phyloP scores from a whole-genome alignment of 2,113 vertebrate species.

The Pachyramphus minor region DNA sequence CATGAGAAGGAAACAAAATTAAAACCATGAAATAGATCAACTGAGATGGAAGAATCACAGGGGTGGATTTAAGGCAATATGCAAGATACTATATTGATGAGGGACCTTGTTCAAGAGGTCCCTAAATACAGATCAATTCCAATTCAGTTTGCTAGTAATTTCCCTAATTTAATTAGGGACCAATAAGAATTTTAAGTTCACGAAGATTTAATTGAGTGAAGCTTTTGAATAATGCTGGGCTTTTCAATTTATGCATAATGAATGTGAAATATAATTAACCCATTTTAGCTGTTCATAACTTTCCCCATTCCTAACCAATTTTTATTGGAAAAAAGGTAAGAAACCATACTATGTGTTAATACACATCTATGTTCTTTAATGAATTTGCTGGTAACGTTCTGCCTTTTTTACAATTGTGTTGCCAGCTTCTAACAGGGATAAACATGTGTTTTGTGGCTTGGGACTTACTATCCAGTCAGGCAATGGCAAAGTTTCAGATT shows the following conservation, averaged over 20 bases:
- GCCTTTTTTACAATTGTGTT: not conserved
- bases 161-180: slow-evolving; percentile 43
- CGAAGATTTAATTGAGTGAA: slow-evolving; percentile 59
- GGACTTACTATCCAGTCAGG: not conserved
- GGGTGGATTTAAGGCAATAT: slow-evolving; percentile 2
- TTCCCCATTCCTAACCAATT: not conserved
- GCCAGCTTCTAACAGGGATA: not conserved
- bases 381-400: not conserved
- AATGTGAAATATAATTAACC: slow-evolving; percentile 63
- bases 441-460: not conserved
- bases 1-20: not conserved
- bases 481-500: not conserved
- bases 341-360: not conserved
- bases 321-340: not conserved
- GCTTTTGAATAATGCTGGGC: slow-evolving; percentile 41
- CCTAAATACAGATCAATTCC: slow-evolving; percentile 9
- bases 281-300: slow-evolving; percentile 42
- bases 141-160: slow-evolving; percentile 21
- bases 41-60: not conserved
- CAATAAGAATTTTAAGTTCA: slow-evolving; percentile 51
- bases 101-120: slow-evolving; percentile 16
- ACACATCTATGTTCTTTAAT: not conserved
- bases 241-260: slow-evolving; percentile 60
- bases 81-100: not conserved
- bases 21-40: not conserved